Percentiles rank a stretch among this genome's conserved stretches.
These are phyloP conservation scores for Diachasma alloeum DNA, from an alignment of 1,140 invertebrate species.

Conservation along the genomic window DNA sequence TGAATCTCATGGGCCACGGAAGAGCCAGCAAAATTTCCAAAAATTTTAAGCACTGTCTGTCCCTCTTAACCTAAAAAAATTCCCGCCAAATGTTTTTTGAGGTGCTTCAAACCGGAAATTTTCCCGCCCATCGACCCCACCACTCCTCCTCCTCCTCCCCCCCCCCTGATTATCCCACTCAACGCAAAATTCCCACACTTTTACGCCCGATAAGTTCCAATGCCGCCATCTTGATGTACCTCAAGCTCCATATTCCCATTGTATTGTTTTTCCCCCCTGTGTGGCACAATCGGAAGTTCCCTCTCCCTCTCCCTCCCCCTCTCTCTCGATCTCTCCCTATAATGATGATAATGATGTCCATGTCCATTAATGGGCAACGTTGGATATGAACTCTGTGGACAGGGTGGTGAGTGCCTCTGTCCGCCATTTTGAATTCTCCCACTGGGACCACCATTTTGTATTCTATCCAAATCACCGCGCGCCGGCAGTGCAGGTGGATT, in stretches of 20 bases:
- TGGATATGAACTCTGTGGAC: slow-evolving; percentile 49
- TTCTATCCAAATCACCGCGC: slow-evolving; percentile 24
- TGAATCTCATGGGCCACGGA: not conserved
- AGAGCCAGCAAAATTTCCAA: not conserved
- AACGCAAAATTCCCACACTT: not conserved
- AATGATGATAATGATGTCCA: slow-evolving; percentile 50
- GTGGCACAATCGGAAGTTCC: slow-evolving; percentile 20
- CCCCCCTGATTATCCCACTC: not conserved
- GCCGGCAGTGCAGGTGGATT: slow-evolving; percentile 30
- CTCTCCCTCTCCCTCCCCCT: slow-evolving; percentile 1
- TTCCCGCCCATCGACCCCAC: too few relatives aligned
- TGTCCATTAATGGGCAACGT: slow-evolving; percentile 52
- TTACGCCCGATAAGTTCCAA: slow-evolving; percentile 48
- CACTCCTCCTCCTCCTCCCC: not conserved
- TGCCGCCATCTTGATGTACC: slow-evolving; percentile 41
- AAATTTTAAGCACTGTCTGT: too few relatives aligned
- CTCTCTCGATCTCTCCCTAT: slow-evolving; percentile 30
- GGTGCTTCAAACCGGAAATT: too few relatives aligned
- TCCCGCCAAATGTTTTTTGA: too few relatives aligned
- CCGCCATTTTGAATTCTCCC: slow-evolving; percentile 38
- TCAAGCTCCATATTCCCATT: slow-evolving; percentile 43
- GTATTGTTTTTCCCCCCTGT: slow-evolving; percentile 11
- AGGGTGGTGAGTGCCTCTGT: slow-evolving; percentile 44
- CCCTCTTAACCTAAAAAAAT: too few relatives aligned
- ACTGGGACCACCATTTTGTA: slow-evolving; percentile 27